Conservation (phyloP, 2,113 vertebrate species). For the Rhynchomys soricoides region DNA sequence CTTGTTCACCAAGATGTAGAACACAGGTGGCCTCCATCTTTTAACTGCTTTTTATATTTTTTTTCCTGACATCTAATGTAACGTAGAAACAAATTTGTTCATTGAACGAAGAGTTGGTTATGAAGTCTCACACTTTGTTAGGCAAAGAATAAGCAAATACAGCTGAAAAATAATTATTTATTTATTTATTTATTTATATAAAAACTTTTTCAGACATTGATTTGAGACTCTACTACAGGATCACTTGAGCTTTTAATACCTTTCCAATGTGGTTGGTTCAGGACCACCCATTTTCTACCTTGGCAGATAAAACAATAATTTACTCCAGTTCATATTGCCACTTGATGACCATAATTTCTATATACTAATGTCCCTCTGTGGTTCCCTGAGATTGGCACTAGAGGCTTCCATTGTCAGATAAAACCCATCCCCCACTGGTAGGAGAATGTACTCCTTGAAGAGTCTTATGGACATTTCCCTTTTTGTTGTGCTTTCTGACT, state of each 20-base stretch:
- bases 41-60: not conserved
- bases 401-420: not conserved
- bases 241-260: not conserved
- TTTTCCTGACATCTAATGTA: not conserved
- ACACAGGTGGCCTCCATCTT: not conserved
- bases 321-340: not conserved
- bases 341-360: not conserved
- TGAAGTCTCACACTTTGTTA: not conserved
- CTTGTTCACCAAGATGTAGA: not conserved
- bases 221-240: not conserved
- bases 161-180: not conserved
- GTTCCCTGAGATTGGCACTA: not conserved
- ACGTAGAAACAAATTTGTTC: not conserved
- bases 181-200: not conserved
- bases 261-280: not conserved
- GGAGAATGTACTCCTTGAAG: not conserved
- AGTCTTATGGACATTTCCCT: not conserved
- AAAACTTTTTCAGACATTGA: not conserved
- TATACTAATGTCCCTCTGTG: not conserved
- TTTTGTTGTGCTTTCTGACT: not conserved
- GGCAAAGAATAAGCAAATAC: not conserved
- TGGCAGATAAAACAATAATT: not conserved
- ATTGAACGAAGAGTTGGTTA: not conserved
- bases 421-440: not conserved
- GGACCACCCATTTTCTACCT: not conserved